phyloP scores from a whole-genome alignment of 1,140 invertebrate species.

The Anoplophora glabripennis region DNA sequence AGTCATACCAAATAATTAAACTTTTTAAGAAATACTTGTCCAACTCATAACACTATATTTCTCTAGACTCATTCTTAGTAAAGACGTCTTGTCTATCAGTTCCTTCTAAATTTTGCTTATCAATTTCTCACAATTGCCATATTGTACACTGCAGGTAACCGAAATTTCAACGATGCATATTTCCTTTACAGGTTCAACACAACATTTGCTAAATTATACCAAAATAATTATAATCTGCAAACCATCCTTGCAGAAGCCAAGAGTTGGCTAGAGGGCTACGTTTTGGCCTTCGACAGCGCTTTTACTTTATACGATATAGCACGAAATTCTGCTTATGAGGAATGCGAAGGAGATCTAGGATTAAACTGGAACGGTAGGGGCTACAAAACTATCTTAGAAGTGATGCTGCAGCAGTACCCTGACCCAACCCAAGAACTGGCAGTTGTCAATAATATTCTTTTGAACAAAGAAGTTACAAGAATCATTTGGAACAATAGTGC shows the following conservation, averaged over 20 bases:
- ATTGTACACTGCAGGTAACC: no score
- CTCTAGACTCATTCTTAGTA: no score
- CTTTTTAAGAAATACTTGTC: no score
- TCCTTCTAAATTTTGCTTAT: no score
- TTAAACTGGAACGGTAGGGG: slow-evolving; percentile 36
- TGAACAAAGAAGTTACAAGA: slow-evolving; percentile 29
- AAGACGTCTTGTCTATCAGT: no score
- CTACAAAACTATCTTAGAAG: slow-evolving; percentile 34
- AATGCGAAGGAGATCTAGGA: slow-evolving; percentile 23
- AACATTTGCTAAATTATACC: not conserved
- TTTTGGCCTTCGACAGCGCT: slow-evolving; percentile 14
- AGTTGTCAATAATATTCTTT: slow-evolving; percentile 28
- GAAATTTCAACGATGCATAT: no score
- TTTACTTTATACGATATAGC: slow-evolving; percentile 20
- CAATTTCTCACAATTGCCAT: no score
- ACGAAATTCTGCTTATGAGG: slow-evolving; percentile 12
- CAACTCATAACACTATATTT: no score
- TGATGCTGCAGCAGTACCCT: slow-evolving; percentile 30
- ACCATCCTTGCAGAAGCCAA: slow-evolving; percentile 40
- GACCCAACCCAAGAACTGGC: slow-evolving; percentile 15
- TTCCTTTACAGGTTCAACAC: not conserved
- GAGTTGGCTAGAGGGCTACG: not conserved
- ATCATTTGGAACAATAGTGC: slow-evolving; percentile 20
- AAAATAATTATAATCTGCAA: not conserved
- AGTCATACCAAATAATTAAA: no score